Conservation (phyloP, 1,140 invertebrate genomes). For the Scylla paramamosain region DNA sequence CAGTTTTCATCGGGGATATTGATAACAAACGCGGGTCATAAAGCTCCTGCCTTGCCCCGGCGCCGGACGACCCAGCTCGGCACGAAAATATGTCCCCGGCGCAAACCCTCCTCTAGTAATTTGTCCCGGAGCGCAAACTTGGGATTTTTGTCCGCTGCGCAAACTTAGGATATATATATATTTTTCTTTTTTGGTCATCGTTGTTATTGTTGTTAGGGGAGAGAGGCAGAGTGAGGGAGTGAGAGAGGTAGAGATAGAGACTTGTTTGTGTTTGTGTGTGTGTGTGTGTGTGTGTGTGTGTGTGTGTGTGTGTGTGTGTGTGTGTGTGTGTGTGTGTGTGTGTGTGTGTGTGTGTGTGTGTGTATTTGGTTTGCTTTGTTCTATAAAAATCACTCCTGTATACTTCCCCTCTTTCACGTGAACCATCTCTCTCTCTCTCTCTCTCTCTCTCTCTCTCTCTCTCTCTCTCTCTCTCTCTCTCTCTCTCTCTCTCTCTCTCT, state of each 20-base stretch:
- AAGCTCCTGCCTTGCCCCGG: not conserved
- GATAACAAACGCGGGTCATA: not conserved
- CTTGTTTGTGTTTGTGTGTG: too few relatives aligned
- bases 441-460: not conserved
- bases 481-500: too few relatives aligned
- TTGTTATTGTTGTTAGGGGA: too few relatives aligned
- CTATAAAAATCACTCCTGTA: slow-evolving; percentile 45
- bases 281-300: too few relatives aligned
- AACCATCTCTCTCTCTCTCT: not conserved
- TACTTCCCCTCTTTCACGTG: not conserved
- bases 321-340: too few relatives aligned
- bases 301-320: too few relatives aligned
- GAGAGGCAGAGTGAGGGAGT: too few relatives aligned
- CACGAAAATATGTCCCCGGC: not conserved
- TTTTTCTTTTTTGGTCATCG: too few relatives aligned
- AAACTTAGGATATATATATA: too few relatives aligned
- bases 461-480: too few relatives aligned
- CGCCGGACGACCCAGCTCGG: not conserved
- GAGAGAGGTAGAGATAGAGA: too few relatives aligned
- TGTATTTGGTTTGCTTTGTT: not conserved
- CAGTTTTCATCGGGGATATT: slow-evolving; percentile 14
- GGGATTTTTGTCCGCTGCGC: not conserved
- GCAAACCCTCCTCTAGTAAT: not conserved
- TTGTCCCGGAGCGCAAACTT: not conserved
- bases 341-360: too few relatives aligned